Evolutionary conservation across 2,888 invertebrate genomes (phyloP), one percentile per base, ranked within the genome.

Genomic region (Noctua fimbriata): DNA sequence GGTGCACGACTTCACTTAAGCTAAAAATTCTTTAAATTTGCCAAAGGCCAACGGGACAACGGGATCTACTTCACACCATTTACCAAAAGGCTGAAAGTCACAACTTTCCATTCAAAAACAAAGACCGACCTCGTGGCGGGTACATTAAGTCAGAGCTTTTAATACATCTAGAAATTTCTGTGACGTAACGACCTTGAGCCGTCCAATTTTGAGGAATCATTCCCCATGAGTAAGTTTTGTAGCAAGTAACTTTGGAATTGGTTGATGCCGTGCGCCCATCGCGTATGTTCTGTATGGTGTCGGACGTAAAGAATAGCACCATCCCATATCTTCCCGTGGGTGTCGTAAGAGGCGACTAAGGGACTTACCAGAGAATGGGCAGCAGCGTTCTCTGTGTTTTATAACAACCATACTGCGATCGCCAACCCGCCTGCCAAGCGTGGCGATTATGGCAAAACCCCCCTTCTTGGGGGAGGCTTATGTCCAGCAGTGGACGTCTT

Each of bases 161-260:
- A 65, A 79, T 67, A 80, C 74, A 73, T 70, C 2, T 1, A 69
- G 41, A 36, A 78, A 69, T 36, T 79, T 65, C 49, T 58, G 32
- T 44, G 32, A 65, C 18, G 63, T 76, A 65, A 60, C 6, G 80
- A 83, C 85, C 83, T 83, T 86, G 52, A 28, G 21, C 36, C 16
- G 14, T 58, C 12, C 36, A 67, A 63, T 72, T 75, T 75, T 58
- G 47, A 60, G n/a, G 36, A 75, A 83, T 77, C 75, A 79, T 65
- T 79, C 66, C 24, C n/a, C 36, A 49, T 75, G 71, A 44, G 60
- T 74, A 81, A 76, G 69, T 81, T 79, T 84, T 69, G 60, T 67
- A 73, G 60, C 32, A 76, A 87, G 81, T 78, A 78, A 84, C 41
- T 81, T 85, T 60, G 44, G n/a, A 84, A 77, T 76, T 24, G 82